Evolutionary conservation across 2,113 vertebrate genomes (phyloP).

Genomic region (Atractosteus spatula): DNA sequence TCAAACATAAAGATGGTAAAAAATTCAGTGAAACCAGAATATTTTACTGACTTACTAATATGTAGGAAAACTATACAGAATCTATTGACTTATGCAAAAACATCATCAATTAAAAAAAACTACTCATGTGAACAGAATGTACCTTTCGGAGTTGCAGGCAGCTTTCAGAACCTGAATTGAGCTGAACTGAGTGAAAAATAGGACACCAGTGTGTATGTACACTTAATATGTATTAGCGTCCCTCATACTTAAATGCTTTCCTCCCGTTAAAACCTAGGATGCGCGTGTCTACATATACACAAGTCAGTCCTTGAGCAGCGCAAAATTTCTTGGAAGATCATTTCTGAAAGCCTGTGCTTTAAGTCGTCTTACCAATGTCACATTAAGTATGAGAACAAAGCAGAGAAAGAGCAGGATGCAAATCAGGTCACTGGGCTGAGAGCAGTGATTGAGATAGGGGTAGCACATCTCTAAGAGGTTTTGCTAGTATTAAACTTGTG

Average conservation of each 20-base stretch:
- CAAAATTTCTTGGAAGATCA: neutral
- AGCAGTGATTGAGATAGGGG: conserved; percentile 18
- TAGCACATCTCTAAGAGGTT: conserved; percentile 28
- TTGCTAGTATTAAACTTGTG: conserved; percentile 27
- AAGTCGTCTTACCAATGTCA: neutral
- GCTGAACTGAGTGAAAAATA: neutral
- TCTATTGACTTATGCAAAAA: too few relatives aligned
- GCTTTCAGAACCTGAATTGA: neutral
- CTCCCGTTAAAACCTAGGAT: too few relatives aligned
- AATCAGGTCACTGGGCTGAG: conserved; percentile 5
- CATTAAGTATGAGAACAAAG: neutral
- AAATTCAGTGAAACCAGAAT: too few relatives aligned
- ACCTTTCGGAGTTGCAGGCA: neutral
- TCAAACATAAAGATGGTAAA: too few relatives aligned
- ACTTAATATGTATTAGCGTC: too few relatives aligned
- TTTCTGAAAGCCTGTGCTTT: neutral
- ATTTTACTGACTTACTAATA: too few relatives aligned
- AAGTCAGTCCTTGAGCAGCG: neutral
- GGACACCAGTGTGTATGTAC: neutral
- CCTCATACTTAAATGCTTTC: too few relatives aligned
- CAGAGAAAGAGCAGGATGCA: neutral
- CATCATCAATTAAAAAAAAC: too few relatives aligned
- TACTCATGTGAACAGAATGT: too few relatives aligned
- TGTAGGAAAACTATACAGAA: too few relatives aligned
- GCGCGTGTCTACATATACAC: too few relatives aligned